Conservation (phyloP, 2,113 vertebrate genomes). For the Saccopteryx leptura region DNA sequence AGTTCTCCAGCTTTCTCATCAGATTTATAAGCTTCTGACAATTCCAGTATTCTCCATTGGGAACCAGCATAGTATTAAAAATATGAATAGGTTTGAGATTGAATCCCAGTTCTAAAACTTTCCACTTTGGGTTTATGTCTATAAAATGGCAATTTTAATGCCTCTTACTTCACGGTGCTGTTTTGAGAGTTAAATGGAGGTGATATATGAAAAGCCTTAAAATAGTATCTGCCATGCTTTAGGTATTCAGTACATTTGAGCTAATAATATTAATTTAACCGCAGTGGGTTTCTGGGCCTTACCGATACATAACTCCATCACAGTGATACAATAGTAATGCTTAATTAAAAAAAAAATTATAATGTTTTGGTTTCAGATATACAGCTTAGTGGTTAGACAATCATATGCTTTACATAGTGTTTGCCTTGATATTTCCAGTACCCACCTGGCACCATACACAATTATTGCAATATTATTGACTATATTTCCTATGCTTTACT, state of each 20-base stretch:
- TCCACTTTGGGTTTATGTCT: not conserved
- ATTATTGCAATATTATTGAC: not conserved
- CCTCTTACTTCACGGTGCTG: not conserved
- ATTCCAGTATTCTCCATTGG: not conserved
- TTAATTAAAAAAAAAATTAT: not conserved
- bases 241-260: not conserved
- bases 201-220: not conserved
- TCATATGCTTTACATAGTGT: not conserved
- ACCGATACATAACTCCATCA: not conserved
- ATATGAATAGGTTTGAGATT: not conserved
- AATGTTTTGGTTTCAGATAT: not conserved
- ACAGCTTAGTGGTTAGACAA: not conserved
- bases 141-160: not conserved
- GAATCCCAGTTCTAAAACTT: not conserved
- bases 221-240: not conserved
- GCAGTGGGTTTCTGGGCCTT: not conserved
- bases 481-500: not conserved
- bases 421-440: not conserved
- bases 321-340: not conserved
- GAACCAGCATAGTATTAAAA: not conserved
- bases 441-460: not conserved
- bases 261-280: not conserved
- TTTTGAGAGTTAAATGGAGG: not conserved
- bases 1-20: not conserved
- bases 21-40: not conserved